Evolutionary conservation across 2,113 vertebrate species (phyloP).

Genomic region (Aptenodytes patagonicus): DNA sequence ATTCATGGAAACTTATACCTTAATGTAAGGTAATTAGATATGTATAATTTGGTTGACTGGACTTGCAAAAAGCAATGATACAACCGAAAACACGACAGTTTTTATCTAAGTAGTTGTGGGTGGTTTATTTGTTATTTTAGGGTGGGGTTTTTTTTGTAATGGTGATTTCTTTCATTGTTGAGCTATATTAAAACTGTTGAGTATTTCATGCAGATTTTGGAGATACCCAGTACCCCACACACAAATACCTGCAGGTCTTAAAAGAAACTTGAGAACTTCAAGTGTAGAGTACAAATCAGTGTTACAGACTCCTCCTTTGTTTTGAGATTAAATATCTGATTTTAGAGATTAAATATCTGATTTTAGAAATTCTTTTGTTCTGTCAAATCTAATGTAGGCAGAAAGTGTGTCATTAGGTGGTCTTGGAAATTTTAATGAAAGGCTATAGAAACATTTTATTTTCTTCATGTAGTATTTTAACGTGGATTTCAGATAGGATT

Average conservation of each 20-base stretch:
- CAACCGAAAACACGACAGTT: rapidly evolving
- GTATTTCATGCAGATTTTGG: not conserved
- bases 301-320: not conserved
- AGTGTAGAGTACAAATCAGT: not conserved
- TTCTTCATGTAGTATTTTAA: not conserved
- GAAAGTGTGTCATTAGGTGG: not conserved
- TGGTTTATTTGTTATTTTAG: not conserved
- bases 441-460: not conserved
- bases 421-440: not conserved
- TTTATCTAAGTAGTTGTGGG: not conserved
- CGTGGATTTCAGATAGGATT: not conserved
- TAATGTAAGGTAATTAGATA: not conserved
- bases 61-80: not conserved
- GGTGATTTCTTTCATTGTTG: not conserved
- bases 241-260: not conserved
- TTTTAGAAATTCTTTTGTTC: not conserved
- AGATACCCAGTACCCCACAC: not conserved
- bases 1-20: not conserved
- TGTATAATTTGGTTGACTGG: not conserved
- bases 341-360: not conserved
- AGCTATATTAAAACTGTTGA: not conserved
- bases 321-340: not conserved
- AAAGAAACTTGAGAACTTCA: not conserved
- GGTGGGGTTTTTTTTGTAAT: not conserved
- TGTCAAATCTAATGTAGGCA: not conserved